Base-by-base conservation (phyloP, 2,888 invertebrate species). In the Saturnia pavonia region DNA sequence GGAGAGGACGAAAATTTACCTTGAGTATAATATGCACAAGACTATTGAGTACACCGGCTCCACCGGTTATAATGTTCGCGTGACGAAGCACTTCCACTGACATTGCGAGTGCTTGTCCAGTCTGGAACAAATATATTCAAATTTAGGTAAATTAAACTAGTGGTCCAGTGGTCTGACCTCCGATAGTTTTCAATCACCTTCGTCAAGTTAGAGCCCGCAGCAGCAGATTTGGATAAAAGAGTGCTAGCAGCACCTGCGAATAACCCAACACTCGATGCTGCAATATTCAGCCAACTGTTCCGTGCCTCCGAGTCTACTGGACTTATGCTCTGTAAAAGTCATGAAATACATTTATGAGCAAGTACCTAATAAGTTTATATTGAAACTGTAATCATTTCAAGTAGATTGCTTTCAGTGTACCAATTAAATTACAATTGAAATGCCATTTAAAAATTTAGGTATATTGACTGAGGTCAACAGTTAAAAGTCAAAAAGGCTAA, bases 261-360 rank as follows among this genome's bases (percentile, higher is more conserved):
- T 9, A 95, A 87, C 0, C 95, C 95, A 0, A 95, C 89, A 65
- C 94, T 88, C 0, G 95, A 95, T 1, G 95, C 95, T 0, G 94
- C 91, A 63, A 95, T 94, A 82, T 95, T 95, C 43, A 95, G 77
- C 90, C 95, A 95, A 70, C 95, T 95, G 67, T 94, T 94, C n/a
- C 95, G 90, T 0, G 95, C 95, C 72, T 95, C 95, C 0, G 94
- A 81, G 78, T 95, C 93, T 42, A 85, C 86, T 0, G 95, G 90
- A 75, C 94, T 94, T 69, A 95, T 88, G 22, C 82, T 89, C 94
- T 94, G 78, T 0, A 72, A 76, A n/a, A 22, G 63, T 8, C 12
- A 27, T 48, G 12, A 67, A n/a, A 19, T 8, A 51, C 7, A 51
- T 51, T 51, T n/a, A n/a, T n/a, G 7, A 51, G 48, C 7, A 14